Evolutionary conservation across 2,797 vertebrate genomes (phyloP).

Genomic region (Sebastes itinus): DNA sequence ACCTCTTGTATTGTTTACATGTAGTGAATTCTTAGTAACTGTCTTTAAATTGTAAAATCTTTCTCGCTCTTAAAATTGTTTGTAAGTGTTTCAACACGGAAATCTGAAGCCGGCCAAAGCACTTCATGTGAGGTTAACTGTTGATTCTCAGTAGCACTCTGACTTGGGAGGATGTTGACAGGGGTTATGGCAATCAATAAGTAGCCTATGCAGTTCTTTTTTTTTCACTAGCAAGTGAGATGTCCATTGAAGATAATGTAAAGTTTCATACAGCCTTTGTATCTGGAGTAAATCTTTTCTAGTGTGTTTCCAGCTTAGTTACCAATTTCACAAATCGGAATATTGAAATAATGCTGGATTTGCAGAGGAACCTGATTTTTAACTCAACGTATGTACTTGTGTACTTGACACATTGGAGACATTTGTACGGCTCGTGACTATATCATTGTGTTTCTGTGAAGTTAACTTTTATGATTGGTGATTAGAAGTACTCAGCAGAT

Average conservation of each 20-base stretch:
- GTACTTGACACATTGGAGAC: constrained; percentile 32
- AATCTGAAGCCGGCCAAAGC: constrained; percentile 70
- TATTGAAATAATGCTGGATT: constrained; percentile 56
- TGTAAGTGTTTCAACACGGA: constrained; percentile 54
- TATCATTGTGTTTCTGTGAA: constrained; percentile 42
- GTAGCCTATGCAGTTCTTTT: constrained; percentile 71
- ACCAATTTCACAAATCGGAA: constrained; percentile 36
- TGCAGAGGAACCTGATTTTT: constrained; percentile 53
- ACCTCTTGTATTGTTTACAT: constrained; percentile 97
- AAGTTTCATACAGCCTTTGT: constrained; percentile 58
- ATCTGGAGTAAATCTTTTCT: constrained; percentile 36
- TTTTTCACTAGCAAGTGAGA: constrained; percentile 35
- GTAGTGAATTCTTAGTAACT: constrained; percentile 96
- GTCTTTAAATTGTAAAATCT: constrained; percentile 77
- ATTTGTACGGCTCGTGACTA: constrained; percentile 32
- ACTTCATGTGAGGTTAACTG: constrained; percentile 62
- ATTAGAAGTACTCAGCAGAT: constrained; percentile 31
- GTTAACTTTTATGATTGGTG: constrained; percentile 24
- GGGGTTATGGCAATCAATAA: constrained; percentile 71
- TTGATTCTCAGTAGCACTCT: constrained; percentile 73
- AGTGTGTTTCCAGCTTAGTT: constrained; percentile 25
- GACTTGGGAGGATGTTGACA: constrained; percentile 35
- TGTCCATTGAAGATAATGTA: constrained; percentile 40
- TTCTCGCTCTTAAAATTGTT: constrained; percentile 54
- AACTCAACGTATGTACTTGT: constrained; percentile 28